Conservation (phyloP, 1,140 invertebrate genomes). For the Saxidomus purpurata region DNA sequence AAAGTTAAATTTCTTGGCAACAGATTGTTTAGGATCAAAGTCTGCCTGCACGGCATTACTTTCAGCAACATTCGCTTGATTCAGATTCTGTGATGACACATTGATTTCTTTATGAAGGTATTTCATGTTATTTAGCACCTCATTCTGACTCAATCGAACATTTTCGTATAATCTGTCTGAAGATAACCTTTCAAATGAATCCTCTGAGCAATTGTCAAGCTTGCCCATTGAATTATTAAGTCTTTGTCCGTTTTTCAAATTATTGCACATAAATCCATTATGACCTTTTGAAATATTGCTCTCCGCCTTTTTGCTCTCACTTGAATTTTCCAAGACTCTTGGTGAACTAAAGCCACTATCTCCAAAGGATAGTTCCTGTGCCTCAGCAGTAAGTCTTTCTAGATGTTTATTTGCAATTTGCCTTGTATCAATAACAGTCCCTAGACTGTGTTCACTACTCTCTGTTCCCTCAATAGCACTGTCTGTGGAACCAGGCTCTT, state of each 20-base stretch:
- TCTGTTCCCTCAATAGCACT: slow-evolving; percentile 56
- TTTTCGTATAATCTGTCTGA: slow-evolving; percentile 64
- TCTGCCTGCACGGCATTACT: slow-evolving; percentile 29
- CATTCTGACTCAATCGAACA: slow-evolving; percentile 60
- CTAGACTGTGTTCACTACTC: slow-evolving; percentile 64
- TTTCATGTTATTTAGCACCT: slow-evolving; percentile 66
- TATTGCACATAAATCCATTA: slow-evolving; percentile 62
- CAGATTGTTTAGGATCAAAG: slow-evolving; percentile 66
- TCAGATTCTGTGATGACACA: slow-evolving; percentile 65
- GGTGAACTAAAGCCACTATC: slow-evolving; percentile 81
- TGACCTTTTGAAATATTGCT: slow-evolving; percentile 16
- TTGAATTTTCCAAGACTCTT: slow-evolving; percentile 66
- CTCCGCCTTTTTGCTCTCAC: slow-evolving; percentile 28
- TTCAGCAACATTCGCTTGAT: neutral
- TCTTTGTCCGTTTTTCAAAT: slow-evolving; percentile 38
- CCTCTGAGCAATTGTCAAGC: slow-evolving; percentile 50
- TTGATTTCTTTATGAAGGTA: slow-evolving; percentile 65
- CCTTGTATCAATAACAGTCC: slow-evolving; percentile 60
- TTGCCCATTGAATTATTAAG: slow-evolving; percentile 55
- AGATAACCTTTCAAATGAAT: slow-evolving; percentile 59
- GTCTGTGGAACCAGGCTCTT: slow-evolving; percentile 52
- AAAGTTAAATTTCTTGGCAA: slow-evolving; percentile 71
- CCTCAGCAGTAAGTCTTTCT: slow-evolving; percentile 55
- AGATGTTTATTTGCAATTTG: slow-evolving; percentile 38
- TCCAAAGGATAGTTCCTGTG: slow-evolving; percentile 68